Percentiles rank a stretch among this genome's conserved stretches.
Evolutionary conservation across 2,888 invertebrate species (phyloP).

Genomic region (Capitulum mitella): DNA sequence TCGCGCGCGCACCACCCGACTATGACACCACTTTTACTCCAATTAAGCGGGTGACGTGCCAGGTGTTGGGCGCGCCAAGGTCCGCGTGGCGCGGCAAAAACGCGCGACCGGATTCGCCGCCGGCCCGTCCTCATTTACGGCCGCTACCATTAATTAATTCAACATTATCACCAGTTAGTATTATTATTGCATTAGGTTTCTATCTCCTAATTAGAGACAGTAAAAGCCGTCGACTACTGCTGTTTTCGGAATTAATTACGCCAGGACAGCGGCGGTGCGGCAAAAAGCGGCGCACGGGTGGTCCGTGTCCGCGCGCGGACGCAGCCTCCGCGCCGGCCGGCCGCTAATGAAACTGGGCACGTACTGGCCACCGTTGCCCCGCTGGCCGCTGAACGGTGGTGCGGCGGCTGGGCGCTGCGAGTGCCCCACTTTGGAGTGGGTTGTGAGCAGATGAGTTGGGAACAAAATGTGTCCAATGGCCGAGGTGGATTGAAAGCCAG

Average conservation of each 20-base stretch:
- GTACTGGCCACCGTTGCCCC: neutral
- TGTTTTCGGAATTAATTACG: constrained; percentile 21
- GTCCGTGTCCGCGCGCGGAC: neutral
- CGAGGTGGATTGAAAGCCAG: too few relatives aligned
- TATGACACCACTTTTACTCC: neutral
- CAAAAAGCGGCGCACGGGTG: constrained; percentile 11
- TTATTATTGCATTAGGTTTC: constrained; percentile 24
- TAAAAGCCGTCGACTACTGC: constrained; percentile 22
- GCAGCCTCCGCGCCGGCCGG: neutral
- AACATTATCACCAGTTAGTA: constrained; percentile 21
- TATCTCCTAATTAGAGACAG: constrained; percentile 21
- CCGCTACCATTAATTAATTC: constrained; percentile 12
- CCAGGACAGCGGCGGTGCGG: neutral
- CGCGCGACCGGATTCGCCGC: constrained; percentile 3
- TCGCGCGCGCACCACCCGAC: neutral
- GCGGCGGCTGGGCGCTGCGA: too few relatives aligned
- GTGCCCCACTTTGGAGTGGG: too few relatives aligned
- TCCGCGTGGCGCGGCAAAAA: neutral
- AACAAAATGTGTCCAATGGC: too few relatives aligned
- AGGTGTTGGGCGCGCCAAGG: neutral
- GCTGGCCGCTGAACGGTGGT: neutral
- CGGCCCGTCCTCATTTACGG: neutral
- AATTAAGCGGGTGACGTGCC: neutral
- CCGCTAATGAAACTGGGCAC: neutral
- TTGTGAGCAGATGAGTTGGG: too few relatives aligned